Evolutionary conservation across 2,113 vertebrate genomes (phyloP), one percentile per base, ranked within the genome.

Genomic region (Ochotona princeps): DNA sequence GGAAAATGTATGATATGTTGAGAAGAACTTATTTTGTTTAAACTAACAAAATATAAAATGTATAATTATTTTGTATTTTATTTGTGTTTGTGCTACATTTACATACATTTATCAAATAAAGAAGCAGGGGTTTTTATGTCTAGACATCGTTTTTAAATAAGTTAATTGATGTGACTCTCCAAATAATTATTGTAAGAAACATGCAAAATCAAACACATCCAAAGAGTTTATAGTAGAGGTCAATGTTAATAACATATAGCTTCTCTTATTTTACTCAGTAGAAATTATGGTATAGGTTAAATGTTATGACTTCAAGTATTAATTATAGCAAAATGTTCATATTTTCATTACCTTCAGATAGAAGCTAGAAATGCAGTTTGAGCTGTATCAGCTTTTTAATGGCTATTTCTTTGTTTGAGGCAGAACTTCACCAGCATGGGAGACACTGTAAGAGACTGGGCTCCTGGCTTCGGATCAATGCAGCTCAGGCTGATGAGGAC

Each of bases 271-370:
- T 28, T 57, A 32, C 1, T 61, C 20, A 63, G 7, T 78, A 14
- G 3, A 92, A 88, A 75, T 74, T 82, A 5, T 61, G 73, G 26
- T 70, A 23, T 21, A 54, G 18, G 3, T 51, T 67, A 72, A 69
- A 54, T 92, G 73, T 26, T 88, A 70, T 57, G 21, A 74, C 5
- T 80, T 51, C 0, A 81, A 79, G 84, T 82, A 75, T 25, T 38
- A 94, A 83, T 26, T 85, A 61, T 83, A 72, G 23, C 7, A 69
- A 7, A 81, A 15, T 66, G 7, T 73, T 69, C 6, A 69, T 72
- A 81, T 69, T 86, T 94, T 69, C 14, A 84, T 78, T 89, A 84
- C 75, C 7, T 74, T 35, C 9, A 78, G 69, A 7, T n/a, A 78
- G 38, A 75, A 93, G 76, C 10, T 30, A 81, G 51, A 96, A 87